These are phyloP conservation scores for Ibidorhyncha struthersii DNA, from an alignment of 2,113 vertebrate genomes.

Conservation along the genomic window DNA sequence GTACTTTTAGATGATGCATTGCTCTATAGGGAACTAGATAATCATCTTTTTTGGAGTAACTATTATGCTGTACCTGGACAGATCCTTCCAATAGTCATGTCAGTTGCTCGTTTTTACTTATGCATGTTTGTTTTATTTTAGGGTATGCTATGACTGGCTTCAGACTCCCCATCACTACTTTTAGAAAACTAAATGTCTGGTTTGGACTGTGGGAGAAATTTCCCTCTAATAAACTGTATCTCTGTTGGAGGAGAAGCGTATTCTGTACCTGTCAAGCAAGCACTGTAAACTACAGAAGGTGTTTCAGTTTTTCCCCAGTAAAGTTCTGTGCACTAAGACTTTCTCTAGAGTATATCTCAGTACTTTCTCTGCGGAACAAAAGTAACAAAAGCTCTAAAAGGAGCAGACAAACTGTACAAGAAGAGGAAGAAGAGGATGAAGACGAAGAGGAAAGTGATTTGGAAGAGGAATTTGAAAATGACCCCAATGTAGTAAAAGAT, in stretches of 20 bases:
- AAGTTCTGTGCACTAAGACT: conserved; percentile 47
- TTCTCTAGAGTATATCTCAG: conserved; percentile 44
- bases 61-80: neutral
- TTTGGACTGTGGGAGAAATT: conserved; percentile 68
- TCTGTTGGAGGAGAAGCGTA: conserved; percentile 57
- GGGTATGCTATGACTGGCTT: conserved; percentile 67
- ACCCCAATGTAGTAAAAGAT: conserved; percentile 77
- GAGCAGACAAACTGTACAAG: conserved; percentile 47
- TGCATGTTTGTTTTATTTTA: conserved; percentile 45
- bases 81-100: neutral
- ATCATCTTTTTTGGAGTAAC: neutral
- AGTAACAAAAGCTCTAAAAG: conserved; percentile 83
- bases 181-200: conserved; percentile 71
- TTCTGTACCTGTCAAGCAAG: conserved; percentile 54
- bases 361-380: conserved; percentile 82
- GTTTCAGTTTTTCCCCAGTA: conserved; percentile 49
- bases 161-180: conserved; percentile 54
- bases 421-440: conserved; percentile 74
- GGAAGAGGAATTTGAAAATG: conserved; percentile 80
- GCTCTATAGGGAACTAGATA: neutral
- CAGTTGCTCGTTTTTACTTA: neutral
- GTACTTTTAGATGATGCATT: neutral
- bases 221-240: conserved; percentile 26
- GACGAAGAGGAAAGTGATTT: conserved; percentile 70
- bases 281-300: conserved; percentile 35